These are phyloP conservation scores for Tenthredo scrophulariae DNA, from an alignment of 2,888 invertebrate genomes.

Conservation along the genomic window DNA sequence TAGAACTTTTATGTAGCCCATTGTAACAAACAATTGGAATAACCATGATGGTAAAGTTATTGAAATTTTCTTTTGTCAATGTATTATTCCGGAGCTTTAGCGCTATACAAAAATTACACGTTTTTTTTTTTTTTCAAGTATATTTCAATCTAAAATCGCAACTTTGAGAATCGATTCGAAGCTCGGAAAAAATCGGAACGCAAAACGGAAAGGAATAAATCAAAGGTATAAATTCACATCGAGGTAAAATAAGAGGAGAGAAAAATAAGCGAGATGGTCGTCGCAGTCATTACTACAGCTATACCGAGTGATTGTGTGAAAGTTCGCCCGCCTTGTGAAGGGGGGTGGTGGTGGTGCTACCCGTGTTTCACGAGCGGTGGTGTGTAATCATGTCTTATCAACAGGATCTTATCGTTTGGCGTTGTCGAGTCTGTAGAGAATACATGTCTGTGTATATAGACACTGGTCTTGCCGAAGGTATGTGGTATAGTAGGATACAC, in stretches of 20 bases:
- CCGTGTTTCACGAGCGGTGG: constrained; percentile 55
- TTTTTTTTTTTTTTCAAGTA: constrained; percentile 54
- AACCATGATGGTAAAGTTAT: constrained; percentile 69
- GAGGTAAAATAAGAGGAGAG: not conserved
- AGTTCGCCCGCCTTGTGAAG: not conserved
- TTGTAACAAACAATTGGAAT: constrained; percentile 27
- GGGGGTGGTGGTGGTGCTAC: constrained; percentile 17
- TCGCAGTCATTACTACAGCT: not conserved
- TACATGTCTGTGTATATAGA: not conserved
- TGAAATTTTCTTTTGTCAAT: constrained; percentile 66
- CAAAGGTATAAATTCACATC: not conserved
- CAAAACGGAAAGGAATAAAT: not conserved
- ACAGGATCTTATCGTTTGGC: constrained; percentile 75
- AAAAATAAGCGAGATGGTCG: not conserved
- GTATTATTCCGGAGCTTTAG: not conserved
- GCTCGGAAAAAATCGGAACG: not conserved
- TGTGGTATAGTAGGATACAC: not conserved
- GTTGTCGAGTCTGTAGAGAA: not conserved
- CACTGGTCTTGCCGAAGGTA: not conserved
- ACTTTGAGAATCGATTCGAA: too few relatives aligned
- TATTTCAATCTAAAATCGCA: not conserved
- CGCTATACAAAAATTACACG: constrained; percentile 57
- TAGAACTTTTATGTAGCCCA: constrained; percentile 9
- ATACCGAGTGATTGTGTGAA: constrained; percentile 29
- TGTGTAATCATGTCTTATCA: constrained; percentile 76